phyloP scores from a whole-genome alignment of 2,113 vertebrate genomes.

The Limanda limanda region DNA sequence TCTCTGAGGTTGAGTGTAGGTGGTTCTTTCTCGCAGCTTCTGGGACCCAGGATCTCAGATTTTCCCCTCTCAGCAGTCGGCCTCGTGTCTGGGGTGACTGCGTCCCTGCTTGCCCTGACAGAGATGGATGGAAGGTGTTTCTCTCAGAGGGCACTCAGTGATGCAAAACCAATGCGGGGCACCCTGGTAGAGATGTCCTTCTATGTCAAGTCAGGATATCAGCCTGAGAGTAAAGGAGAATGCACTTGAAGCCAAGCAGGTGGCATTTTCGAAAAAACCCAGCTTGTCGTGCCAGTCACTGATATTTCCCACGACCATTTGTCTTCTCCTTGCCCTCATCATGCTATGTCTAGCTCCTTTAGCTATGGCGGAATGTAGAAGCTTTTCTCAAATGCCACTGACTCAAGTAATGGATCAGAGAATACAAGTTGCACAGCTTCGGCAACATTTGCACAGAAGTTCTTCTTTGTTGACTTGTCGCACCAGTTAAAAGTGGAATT shows the following conservation, averaged over 20 bases:
- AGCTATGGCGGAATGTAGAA: neutral
- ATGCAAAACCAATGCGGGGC: constrained; percentile 14
- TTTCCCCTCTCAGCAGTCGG: constrained; percentile 17
- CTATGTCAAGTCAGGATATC: constrained; percentile 12
- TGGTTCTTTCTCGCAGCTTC: constrained; percentile 4
- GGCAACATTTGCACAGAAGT: neutral
- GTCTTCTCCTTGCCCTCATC: neutral
- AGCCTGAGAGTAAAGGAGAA: neutral
- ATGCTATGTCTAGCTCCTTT: neutral
- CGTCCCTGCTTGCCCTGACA: constrained; percentile 15
- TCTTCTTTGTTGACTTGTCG: neutral
- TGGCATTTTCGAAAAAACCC: constrained; percentile 19
- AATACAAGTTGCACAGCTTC: neutral
- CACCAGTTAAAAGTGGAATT: neutral
- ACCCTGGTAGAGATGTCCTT: constrained; percentile 12
- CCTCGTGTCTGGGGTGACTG: constrained; percentile 21
- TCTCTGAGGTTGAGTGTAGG: neutral
- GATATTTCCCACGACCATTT: neutral
- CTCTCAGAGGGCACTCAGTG: constrained; percentile 12
- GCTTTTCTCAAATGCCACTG: constrained; percentile 11
- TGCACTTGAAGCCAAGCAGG: neutral
- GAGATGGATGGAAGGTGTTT: constrained; percentile 41
- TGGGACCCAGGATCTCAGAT: constrained; percentile 7
- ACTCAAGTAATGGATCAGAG: neutral
- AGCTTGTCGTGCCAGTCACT: neutral